Conservation (phyloP, 1,140 invertebrate species). For the Cotesia chilonis region DNA sequence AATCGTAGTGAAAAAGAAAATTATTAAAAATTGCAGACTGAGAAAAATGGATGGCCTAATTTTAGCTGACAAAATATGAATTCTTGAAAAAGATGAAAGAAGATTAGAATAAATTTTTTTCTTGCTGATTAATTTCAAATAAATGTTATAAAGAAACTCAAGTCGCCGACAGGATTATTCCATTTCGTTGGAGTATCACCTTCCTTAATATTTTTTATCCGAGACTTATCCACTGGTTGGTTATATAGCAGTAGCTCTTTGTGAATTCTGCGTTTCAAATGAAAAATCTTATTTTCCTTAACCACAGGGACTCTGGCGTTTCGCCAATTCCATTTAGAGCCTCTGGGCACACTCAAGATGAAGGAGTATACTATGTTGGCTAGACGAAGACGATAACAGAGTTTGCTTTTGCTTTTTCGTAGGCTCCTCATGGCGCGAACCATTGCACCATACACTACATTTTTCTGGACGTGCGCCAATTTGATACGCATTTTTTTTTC, state of each 20-base stretch:
- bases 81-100: too few species aligned
- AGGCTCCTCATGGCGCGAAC: slow-evolving; percentile 33
- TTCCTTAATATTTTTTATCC: slow-evolving; percentile 24
- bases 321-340: slow-evolving; percentile 47
- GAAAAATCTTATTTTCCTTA: slow-evolving; percentile 48
- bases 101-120: slow-evolving; percentile 1
- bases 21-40: too few species aligned
- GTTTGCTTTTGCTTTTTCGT: slow-evolving; percentile 27
- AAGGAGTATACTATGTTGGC: slow-evolving; percentile 27
- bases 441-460: slow-evolving; percentile 37
- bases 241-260: slow-evolving; percentile 24
- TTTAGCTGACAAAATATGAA: too few species aligned
- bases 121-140: neutral
- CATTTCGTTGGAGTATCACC: slow-evolving; percentile 4
- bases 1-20: too few species aligned
- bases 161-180: neutral
- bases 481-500: slow-evolving; percentile 33
- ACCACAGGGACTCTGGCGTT: slow-evolving; percentile 40
- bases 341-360: slow-evolving; percentile 37
- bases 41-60: too few species aligned
- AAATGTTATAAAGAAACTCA: slow-evolving; percentile 12
- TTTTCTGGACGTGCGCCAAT: slow-evolving; percentile 43
- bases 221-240: slow-evolving; percentile 22
- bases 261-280: slow-evolving; percentile 44
- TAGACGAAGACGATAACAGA: slow-evolving; percentile 23